Percentiles rank a stretch among this genome's conserved stretches.
Evolutionary conservation across 2,797 vertebrate genomes (phyloP).

Genomic region (Triplophysa yarkandensis): DNA sequence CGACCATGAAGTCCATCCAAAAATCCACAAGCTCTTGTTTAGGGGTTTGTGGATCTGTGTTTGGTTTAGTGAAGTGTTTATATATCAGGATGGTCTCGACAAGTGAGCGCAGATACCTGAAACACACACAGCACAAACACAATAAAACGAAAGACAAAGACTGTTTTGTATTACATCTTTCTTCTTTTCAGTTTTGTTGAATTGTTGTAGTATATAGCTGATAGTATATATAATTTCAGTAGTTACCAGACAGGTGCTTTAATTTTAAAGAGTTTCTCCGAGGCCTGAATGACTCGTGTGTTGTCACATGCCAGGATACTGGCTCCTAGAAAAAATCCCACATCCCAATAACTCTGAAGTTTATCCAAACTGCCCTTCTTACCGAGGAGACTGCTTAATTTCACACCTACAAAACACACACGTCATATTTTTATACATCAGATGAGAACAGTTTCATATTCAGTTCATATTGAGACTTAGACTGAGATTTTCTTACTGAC

Average conservation of each 20-base stretch:
- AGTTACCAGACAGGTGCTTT: constrained; percentile 94
- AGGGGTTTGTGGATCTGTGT: constrained; percentile 79
- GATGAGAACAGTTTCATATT: too few species aligned
- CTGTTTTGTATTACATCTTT: too few species aligned
- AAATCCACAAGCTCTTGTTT: constrained; percentile 95
- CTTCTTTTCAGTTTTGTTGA: too few species aligned
- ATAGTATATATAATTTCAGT: background rate
- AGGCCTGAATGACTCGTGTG: constrained; percentile 91
- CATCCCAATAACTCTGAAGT: constrained; percentile 98
- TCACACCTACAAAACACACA: constrained; percentile 82
- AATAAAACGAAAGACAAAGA: too few species aligned
- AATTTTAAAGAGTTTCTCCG: constrained; percentile 97
- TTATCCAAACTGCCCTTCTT: constrained; percentile 97
- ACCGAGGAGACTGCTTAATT: constrained; percentile 95
- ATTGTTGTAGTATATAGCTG: too few species aligned
- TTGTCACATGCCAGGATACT: constrained; percentile 95
- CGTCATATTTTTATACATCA: background rate
- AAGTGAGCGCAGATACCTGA: constrained; percentile 91
- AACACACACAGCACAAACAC: constrained; percentile 18
- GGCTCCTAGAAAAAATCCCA: constrained; percentile 95
- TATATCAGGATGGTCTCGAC: constrained; percentile 96
- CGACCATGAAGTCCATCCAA: constrained; percentile 98
- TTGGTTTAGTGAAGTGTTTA: constrained; percentile 91
- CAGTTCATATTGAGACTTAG: too few species aligned
- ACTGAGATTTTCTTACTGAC: too few species aligned